Evolutionary conservation across 1,140 invertebrate species (phyloP), one percentile per base, ranked within the genome.

Genomic region (Cyclargus thomasi): DNA sequence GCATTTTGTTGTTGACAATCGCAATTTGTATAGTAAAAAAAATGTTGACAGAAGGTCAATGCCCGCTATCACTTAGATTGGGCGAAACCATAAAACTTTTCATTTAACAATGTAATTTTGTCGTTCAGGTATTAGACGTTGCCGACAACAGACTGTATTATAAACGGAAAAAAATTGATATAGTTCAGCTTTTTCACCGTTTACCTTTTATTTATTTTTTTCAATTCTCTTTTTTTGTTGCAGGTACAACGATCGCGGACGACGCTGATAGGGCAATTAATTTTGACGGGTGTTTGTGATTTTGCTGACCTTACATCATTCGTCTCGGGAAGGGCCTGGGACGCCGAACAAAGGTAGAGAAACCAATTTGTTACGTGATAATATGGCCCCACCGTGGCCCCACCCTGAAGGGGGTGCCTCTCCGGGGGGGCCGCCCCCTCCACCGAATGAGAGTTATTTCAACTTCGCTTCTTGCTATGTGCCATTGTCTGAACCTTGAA

Each of bases 301-400:
- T 69, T 73, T 69, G 67, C 74, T 74, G 69, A 71, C 82, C 71
- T 16, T 76, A 71, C 73, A 36, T 67, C 72, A 79, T 81, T 77
- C 77, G 72, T 78, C 73, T 76, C 72, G 75, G 67, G 69, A 83
- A 76, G 79, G 77, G 74, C 77, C 73, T 74, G 77, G 76, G 77
- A 73, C 80, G 73, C 73, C 79, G 83, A 88, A 90, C 85, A 90
- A 90, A 88, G 84, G 84, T 85, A 86, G 80, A 79, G 85, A 87
- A 89, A 89, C 86, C 86, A 88, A 89, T 89, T 89, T 89, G 85
- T 86, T 88, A 88, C 86, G 86, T 89, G 86, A 88, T 88, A 88
- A 89, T 89, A 89, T 89, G 80, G 78, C 80, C 73, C 78, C 70
- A 63, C 67, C 57, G 67, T 22, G 23, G 47, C 70, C 29, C 63